phyloP scores from a whole-genome alignment of 2,113 vertebrate genomes.

The Sus scrofa region DNA sequence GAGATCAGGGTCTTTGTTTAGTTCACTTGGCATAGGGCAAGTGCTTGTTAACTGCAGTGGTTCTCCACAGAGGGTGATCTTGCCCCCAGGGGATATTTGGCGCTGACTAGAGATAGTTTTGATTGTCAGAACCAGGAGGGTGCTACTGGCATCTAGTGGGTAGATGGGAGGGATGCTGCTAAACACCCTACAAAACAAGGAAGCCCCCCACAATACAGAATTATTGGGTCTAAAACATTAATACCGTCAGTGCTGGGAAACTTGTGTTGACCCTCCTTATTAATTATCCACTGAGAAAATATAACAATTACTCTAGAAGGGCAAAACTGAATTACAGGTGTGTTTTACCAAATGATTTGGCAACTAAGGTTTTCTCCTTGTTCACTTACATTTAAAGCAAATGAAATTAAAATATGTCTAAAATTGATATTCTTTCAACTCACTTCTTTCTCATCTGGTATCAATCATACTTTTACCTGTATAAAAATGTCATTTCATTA shows the following conservation, averaged over 20 bases:
- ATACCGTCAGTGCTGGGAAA: not conserved
- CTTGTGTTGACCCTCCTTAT: not conserved
- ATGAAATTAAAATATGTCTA: conserved; percentile 9
- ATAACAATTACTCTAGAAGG: not conserved
- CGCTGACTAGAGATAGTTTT: not conserved
- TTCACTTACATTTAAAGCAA: conserved; percentile 43
- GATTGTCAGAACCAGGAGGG: not conserved
- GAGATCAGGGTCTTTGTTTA: not conserved
- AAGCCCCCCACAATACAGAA: not conserved
- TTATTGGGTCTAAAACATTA: not conserved
- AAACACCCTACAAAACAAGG: not conserved
- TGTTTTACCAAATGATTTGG: not conserved
- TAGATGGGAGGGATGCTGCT: not conserved
- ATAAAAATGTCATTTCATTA: conserved; percentile 1
- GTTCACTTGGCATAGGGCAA: not conserved
- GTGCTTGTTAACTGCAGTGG: not conserved
- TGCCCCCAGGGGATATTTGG: not conserved
- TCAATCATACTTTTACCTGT: not conserved
- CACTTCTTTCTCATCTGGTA: not conserved
- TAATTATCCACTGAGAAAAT: conserved; percentile 8
- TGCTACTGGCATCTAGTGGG: conserved; percentile 31
- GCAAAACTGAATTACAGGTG: conserved; percentile 15
- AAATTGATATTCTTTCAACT: not conserved
- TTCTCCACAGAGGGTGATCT: not conserved
- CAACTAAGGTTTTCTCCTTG: not conserved